Percentiles rank a stretch among this genome's conserved stretches.
phyloP scores from a whole-genome alignment of 2,113 vertebrate species.

The Phoenicopterus ruber region DNA sequence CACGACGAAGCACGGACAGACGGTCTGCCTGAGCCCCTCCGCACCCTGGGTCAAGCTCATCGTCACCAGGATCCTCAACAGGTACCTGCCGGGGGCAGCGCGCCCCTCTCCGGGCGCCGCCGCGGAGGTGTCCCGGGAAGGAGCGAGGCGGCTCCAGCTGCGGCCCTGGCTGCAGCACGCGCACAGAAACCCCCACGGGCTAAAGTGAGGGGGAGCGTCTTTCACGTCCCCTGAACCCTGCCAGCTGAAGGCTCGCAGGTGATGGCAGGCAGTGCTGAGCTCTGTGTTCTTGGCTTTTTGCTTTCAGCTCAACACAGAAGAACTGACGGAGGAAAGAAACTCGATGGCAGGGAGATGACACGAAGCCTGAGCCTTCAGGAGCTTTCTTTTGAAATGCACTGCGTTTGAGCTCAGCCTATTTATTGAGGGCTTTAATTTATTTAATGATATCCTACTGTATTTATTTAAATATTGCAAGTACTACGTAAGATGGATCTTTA shows the following conservation, averaged over 20 bases:
- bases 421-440: background rate
- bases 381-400: background rate
- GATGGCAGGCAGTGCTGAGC: background rate
- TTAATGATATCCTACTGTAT: background rate
- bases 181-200: too few relatives aligned
- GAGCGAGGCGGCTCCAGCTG: background rate
- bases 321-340: background rate
- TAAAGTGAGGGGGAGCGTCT: background rate
- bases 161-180: background rate
- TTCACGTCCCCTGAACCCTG: too few relatives aligned
- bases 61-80: conserved; percentile 65
- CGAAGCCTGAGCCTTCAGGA: background rate
- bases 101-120: background rate
- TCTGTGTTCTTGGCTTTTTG: background rate
- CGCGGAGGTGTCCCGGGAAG: background rate
- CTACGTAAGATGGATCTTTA: background rate
- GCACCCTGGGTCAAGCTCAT: conserved; percentile 77
- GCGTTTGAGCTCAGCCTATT: background rate
- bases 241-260: background rate
- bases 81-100: background rate
- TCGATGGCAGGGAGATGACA: background rate
- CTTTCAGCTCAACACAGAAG: background rate
- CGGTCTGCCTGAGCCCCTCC: conserved; percentile 73
- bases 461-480: background rate
- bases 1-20: conserved; percentile 66